Conservation (phyloP, 1,140 invertebrate species). For the Meloidogyne exigua region DNA sequence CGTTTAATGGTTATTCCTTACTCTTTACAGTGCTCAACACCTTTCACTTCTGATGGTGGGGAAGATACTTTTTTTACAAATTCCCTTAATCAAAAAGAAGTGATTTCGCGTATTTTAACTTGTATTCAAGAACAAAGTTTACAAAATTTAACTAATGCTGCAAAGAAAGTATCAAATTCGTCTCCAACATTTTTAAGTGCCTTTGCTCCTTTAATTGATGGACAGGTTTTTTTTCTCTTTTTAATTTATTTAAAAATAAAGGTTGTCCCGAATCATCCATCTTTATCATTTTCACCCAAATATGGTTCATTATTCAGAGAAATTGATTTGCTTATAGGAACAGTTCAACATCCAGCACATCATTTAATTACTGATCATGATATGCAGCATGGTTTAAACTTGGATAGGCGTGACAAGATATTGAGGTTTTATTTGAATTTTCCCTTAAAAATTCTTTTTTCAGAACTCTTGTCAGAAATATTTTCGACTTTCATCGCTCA, state of each 20-base stretch:
- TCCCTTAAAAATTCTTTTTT: background rate
- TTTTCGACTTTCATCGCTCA: conserved; percentile 77
- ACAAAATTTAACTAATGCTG: conserved; percentile 75
- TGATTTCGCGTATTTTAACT: conserved; percentile 42
- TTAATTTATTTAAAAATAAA: conserved; percentile 43
- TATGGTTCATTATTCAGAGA: conserved; percentile 61
- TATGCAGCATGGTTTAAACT: conserved; percentile 81
- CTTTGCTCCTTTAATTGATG: conserved; percentile 75
- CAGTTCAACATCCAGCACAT: conserved; percentile 84
- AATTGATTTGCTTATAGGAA: conserved; percentile 83
- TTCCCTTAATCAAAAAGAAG: conserved; percentile 22
- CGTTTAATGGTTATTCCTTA: conserved; percentile 22
- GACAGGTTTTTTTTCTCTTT: conserved; percentile 63
- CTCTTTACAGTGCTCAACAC: conserved; percentile 8
- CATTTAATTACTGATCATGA: conserved; percentile 84
- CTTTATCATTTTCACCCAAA: conserved; percentile 61
- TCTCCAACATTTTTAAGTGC: conserved; percentile 68
- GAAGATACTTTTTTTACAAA: background rate
- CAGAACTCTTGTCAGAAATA: conserved; percentile 79
- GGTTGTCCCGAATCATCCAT: conserved; percentile 62
- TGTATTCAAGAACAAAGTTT: conserved; percentile 68
- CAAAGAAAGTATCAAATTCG: conserved; percentile 64
- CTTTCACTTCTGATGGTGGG: background rate
- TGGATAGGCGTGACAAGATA: conserved; percentile 74
- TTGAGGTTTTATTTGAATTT: conserved; percentile 43